Conservation (phyloP, 1,140 invertebrate species). For the Tribolium castaneum region DNA sequence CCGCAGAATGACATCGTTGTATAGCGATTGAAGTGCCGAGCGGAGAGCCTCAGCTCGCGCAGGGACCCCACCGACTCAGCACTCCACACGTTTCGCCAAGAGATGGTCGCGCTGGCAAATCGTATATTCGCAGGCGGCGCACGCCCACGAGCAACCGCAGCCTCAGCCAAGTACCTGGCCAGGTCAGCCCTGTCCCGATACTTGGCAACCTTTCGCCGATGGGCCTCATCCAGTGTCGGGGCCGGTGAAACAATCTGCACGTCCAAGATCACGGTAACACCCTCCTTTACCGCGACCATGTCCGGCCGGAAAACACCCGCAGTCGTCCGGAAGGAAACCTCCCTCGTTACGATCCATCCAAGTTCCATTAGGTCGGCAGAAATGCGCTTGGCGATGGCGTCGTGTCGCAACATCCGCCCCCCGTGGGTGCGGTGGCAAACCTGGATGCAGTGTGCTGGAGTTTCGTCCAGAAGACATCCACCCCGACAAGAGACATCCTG, state of each 20-base stretch:
- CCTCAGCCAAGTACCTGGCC: not conserved
- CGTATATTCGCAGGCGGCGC: not conserved
- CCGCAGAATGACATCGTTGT: not conserved
- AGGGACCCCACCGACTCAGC: not conserved
- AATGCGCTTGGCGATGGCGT: not conserved
- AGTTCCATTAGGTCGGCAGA: not conserved
- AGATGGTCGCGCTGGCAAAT: not conserved
- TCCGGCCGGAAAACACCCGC: not conserved
- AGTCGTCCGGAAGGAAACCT: not conserved
- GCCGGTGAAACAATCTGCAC: not conserved
- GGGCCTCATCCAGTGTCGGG: not conserved
- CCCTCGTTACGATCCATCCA: not conserved
- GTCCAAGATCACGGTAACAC: no score
- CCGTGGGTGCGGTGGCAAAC: not conserved
- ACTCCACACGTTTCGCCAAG: not conserved
- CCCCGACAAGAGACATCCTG: not conserved
- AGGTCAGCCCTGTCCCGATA: not conserved
- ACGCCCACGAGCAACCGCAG: not conserved
- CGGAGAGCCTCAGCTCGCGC: not conserved
- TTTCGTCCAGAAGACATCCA: not conserved
- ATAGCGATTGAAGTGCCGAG: not conserved
- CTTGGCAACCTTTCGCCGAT: not conserved
- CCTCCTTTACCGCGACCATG: not conserved
- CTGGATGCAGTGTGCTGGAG: not conserved
- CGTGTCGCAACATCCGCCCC: not conserved